Base-by-base conservation (phyloP, 2,888 invertebrate species). In the Ypsolopha scabrella region DNA sequence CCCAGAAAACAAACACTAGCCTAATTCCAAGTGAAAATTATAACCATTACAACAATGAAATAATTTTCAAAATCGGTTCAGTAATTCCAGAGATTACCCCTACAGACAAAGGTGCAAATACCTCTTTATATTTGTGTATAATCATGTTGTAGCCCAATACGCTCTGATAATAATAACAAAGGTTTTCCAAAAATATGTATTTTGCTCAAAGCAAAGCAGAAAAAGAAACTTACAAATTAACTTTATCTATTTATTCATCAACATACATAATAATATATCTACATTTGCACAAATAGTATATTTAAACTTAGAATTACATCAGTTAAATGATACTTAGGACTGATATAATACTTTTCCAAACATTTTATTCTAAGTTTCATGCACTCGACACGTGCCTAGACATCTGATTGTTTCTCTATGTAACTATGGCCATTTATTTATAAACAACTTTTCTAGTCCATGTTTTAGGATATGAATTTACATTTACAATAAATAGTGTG, bases 211-310 rank as follows among this genome's bases (percentile, higher is more conserved):
- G n/a, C n/a, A n/a, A n/a, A n/a, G n/a, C n/a, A n/a, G n/a, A n/a
- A n/a, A n/a, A 59, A 65, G 64, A 67, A 64, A 67, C 62, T 62
- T 60, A 61, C 56, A 58, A 60, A 54, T 53, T 64, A 72, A 71
- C 67, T 76, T 82, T 80, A 76, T 74, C 80, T 85, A 85, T 86
- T 86, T 86, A 86, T 83, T 85, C 85, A 80, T 83, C 83, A 86
- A 86, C 86, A 83, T 86, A 83, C 80, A 80, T 83, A 79, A 81
- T 41, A 44, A 44, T 35, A 51, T 86, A 85, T 83, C 85, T 86
- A 86, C 85, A 86, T 52, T 54, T 54, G 52, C 52, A 54, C 53
- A 53, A 53, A 50, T 51, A 49, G 46, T 38, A 50, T 73, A 77
- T 71, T 77, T 77, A 68, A 77, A 75, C 78, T 79, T 80, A 79